Conservation (phyloP, 2,888 invertebrate genomes). For the Pheosia tremula region DNA sequence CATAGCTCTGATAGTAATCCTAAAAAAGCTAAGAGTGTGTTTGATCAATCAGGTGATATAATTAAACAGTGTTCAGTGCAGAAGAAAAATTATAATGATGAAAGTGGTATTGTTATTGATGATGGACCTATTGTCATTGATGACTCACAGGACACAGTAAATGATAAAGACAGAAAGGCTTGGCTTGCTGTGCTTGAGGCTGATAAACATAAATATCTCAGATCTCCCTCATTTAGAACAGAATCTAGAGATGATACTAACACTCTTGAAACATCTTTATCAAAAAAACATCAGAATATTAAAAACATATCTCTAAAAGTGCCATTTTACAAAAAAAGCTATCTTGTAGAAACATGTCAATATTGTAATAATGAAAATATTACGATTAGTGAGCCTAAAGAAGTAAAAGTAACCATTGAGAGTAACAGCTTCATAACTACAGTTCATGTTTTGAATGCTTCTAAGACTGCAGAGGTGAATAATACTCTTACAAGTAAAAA, state of each 20-base stretch:
- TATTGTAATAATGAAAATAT: conserved; percentile 34
- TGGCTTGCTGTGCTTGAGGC: conserved; percentile 61
- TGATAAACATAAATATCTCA: conserved; percentile 40
- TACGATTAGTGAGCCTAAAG: conserved; percentile 26
- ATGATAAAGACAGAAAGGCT: conserved; percentile 70
- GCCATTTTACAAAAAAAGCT: conserved; percentile 63
- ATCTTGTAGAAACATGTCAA: conserved; percentile 49
- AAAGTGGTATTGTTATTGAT: conserved; percentile 66
- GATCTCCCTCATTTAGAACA: conserved; percentile 28
- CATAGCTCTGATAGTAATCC: conserved; percentile 1
- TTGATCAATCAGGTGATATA: conserved; percentile 1
- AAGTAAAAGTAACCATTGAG: conserved; percentile 59
- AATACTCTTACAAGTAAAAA: conserved; percentile 19
- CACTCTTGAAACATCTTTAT: background rate
- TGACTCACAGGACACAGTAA: conserved; percentile 51
- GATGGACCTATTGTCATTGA: conserved; percentile 61
- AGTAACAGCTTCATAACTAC: conserved; percentile 49
- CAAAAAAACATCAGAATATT: conserved; percentile 11
- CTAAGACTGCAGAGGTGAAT: conserved; percentile 16
- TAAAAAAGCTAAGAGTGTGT: conserved; percentile 23
- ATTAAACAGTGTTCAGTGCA: conserved; percentile 10
- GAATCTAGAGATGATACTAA: conserved; percentile 11
- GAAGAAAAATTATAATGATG: conserved; percentile 44
- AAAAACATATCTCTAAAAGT: conserved; percentile 41
- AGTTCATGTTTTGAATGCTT: conserved; percentile 49